Evolutionary conservation across 2,113 vertebrate genomes (phyloP), one percentile per base, ranked within the genome.

Genomic region (Nothocercus nigrocapillus): DNA sequence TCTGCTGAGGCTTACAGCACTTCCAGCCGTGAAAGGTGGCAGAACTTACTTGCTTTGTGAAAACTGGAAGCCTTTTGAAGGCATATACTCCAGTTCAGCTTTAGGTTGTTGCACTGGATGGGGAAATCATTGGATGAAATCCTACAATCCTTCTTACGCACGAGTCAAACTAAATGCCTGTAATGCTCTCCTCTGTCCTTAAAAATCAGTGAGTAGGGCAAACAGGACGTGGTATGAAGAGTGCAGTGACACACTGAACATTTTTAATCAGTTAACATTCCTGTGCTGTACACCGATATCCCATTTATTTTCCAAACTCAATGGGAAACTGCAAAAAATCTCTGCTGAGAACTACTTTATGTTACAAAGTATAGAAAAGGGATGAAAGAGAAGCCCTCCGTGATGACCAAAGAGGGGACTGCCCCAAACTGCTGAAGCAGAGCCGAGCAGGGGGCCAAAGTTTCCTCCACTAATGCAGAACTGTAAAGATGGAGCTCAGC

Each of bases 1-100:
- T 66, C 42, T 0, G 0, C 45, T 88, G 32, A 95, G 88, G 76
- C 68, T 56, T 88, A 85, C 3, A 8, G 49, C 38, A 67, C 45
- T 88, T 78, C 11, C 47, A 34, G 25, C 64, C 85, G 64, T 0
- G 0, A 70, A 54, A 73, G 51, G 16, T 25, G 36, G 11, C 8
- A 72, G 51, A 32, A 75, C 70, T 89, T 53, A 82, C 51, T 89
- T 67, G 44, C 80, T 89, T 72, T 9, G 15, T 72, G 66, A 7
- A 81, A 95, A 72, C 6, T 74, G 36, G 88, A 88, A 24, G 67
- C 30, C 27, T 85, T 91, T 89, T 73, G 63, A 73, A 94, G 94
- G 54, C 36, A 11, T 27, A 66, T 32, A 40, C 36, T 82, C 54
- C 18, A 2, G 53, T 83, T 90, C 89, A 68, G 75, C 68, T 85